Percentiles rank a stretch among this genome's conserved stretches.
These are phyloP conservation scores for Eutolmus rufibarbis DNA, from an alignment of 2,888 invertebrate genomes.

Conservation along the genomic window DNA sequence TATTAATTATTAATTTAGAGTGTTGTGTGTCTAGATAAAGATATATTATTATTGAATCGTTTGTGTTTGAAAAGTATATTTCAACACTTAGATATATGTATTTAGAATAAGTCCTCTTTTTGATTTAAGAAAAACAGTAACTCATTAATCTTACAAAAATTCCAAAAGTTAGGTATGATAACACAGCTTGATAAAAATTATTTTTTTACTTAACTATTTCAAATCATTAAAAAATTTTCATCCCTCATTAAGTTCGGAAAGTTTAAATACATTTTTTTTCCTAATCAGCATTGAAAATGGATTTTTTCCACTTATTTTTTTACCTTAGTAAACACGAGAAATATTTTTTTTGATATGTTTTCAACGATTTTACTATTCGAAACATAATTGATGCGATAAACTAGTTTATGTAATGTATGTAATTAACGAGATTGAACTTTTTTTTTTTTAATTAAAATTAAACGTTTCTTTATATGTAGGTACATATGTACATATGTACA, in stretches of 20 bases:
- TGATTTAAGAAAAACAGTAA: too few species aligned
- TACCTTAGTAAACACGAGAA: not conserved
- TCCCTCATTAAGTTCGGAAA: not conserved
- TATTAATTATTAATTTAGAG: too few species aligned
- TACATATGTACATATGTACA: too few species aligned
- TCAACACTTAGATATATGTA: too few species aligned
- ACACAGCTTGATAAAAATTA: not conserved
- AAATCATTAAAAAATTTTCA: not conserved
- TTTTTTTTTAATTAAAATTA: too few species aligned
- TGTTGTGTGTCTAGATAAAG: too few species aligned
- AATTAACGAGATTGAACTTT: not conserved
- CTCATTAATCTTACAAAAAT: too few species aligned
- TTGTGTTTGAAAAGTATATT: too few species aligned
- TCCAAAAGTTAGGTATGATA: too few species aligned
- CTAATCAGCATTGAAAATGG: not conserved
- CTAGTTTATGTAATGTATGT: not conserved
- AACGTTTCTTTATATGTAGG: too few species aligned
- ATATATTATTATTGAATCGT: too few species aligned
- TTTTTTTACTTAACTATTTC: not conserved
- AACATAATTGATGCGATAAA: not conserved
- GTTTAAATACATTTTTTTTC: not conserved
- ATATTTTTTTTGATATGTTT: not conserved
- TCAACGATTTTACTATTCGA: not conserved
- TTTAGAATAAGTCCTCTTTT: too few species aligned
- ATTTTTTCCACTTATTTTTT: not conserved